phyloP scores from a whole-genome alignment of 2,797 vertebrate species.

The Coluber constrictor region DNA sequence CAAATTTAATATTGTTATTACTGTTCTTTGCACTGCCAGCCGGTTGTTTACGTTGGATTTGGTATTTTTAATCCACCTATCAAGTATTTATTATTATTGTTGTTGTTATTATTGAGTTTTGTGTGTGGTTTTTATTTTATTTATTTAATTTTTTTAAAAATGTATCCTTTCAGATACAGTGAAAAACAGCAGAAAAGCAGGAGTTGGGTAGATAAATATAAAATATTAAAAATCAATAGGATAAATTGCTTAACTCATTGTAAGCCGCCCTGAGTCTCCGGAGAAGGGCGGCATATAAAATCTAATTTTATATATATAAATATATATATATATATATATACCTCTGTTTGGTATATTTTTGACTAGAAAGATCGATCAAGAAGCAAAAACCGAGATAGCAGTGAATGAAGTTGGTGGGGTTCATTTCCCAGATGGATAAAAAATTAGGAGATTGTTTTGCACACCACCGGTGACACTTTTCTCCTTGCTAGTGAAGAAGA shows the following conservation, averaged over 20 bases:
- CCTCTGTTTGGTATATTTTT: background rate
- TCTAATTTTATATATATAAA: too few species aligned
- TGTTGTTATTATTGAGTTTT: background rate
- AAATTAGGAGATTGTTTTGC: background rate
- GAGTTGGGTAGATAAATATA: background rate
- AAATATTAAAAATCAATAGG: background rate
- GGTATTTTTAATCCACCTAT: background rate
- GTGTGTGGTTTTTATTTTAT: background rate
- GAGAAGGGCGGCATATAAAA: too few species aligned
- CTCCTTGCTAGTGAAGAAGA: background rate
- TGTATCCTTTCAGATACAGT: too few species aligned
- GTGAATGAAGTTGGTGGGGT: background rate
- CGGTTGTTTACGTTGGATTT: background rate
- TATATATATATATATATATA: too few species aligned
- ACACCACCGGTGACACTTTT: background rate
- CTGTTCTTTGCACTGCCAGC: fast-evolving
- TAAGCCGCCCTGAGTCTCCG: too few species aligned
- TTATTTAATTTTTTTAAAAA: background rate
- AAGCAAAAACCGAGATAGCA: background rate
- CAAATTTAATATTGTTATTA: background rate
- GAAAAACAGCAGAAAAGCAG: background rate
- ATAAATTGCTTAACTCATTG: too few species aligned
- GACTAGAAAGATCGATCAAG: background rate
- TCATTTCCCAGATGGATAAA: background rate
- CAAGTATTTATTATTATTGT: background rate